Evolutionary conservation across 2,888 invertebrate genomes (phyloP).

Genomic region (Pocota personata): DNA sequence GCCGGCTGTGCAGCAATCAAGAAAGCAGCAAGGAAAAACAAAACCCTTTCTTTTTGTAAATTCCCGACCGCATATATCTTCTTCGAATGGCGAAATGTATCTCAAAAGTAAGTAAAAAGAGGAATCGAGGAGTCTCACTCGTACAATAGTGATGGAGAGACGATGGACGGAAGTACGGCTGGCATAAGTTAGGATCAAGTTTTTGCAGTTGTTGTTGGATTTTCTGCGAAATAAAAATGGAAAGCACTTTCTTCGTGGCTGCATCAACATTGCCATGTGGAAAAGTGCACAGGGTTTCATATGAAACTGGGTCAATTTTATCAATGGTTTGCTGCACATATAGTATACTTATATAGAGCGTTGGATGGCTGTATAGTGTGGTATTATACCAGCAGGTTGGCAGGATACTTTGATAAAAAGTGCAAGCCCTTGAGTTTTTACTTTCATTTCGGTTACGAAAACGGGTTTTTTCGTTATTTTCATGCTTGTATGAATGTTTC

Average conservation of each 20-base stretch:
- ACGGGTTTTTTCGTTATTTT: conserved; percentile 44
- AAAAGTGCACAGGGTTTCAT: conserved; percentile 61
- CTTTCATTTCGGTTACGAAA: conserved; percentile 78
- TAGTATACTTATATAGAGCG: conserved; percentile 74
- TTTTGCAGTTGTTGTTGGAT: conserved; percentile 25
- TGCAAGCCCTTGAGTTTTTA: conserved; percentile 83
- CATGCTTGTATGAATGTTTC: conserved; percentile 67
- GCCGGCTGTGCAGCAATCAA: conserved; percentile 38
- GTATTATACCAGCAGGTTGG: conserved; percentile 28
- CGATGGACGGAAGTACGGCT: conserved; percentile 62
- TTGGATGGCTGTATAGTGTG: conserved; percentile 22
- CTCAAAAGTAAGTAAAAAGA: neutral
- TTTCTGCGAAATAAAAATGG: conserved; percentile 77
- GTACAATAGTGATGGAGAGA: too few relatives aligned
- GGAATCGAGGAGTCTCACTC: conserved; percentile 29
- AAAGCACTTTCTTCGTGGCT: conserved; percentile 81
- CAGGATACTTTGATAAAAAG: conserved; percentile 78
- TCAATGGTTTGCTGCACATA: conserved; percentile 63
- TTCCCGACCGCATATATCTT: conserved; percentile 10
- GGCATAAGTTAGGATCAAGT: conserved; percentile 69
- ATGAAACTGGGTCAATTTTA: conserved; percentile 66
- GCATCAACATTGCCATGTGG: conserved; percentile 76
- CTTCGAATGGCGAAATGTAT: conserved; percentile 27
- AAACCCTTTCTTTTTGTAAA: conserved; percentile 65
- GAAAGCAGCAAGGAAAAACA: conserved; percentile 33